Evolutionary conservation across 2,113 vertebrate genomes (phyloP).

Genomic region (Lynx canadensis): DNA sequence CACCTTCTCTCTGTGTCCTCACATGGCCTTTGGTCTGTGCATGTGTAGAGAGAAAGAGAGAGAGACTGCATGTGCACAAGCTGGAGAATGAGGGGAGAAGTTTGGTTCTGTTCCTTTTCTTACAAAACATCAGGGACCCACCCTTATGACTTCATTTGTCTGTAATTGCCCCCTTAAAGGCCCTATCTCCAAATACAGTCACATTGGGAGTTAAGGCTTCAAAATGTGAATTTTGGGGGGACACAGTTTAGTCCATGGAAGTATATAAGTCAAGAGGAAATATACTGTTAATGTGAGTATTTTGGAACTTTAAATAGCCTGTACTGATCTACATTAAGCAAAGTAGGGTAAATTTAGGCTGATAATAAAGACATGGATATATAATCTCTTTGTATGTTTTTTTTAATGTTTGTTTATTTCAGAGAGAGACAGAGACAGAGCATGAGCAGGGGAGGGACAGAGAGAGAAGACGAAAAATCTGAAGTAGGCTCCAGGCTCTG

Average conservation of each 20-base stretch:
- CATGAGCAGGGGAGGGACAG: too few relatives aligned
- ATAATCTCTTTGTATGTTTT: background rate
- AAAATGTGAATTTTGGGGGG: background rate
- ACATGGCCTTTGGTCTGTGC: background rate
- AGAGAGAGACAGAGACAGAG: too few relatives aligned
- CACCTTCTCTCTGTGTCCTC: background rate
- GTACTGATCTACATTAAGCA: background rate
- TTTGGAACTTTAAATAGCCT: background rate
- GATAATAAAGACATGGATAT: background rate
- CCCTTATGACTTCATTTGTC: background rate
- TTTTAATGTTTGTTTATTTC: background rate
- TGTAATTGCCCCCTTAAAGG: background rate
- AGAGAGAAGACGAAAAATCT: too few relatives aligned
- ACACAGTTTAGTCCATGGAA: background rate
- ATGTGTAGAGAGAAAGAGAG: fast-evolving
- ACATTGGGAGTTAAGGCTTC: background rate
- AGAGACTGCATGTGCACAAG: background rate
- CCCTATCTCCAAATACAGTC: background rate
- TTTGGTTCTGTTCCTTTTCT: background rate
- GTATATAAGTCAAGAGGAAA: background rate
- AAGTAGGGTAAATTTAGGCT: background rate
- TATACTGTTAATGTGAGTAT: background rate
- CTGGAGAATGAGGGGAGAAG: background rate
- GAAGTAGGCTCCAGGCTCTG: too few relatives aligned
- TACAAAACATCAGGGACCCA: background rate